A percentile compares a stretch with the other conserved stretches of the same genome.
Conservation (phyloP, 2,113 vertebrate species). For the Helogale parvula region DNA sequence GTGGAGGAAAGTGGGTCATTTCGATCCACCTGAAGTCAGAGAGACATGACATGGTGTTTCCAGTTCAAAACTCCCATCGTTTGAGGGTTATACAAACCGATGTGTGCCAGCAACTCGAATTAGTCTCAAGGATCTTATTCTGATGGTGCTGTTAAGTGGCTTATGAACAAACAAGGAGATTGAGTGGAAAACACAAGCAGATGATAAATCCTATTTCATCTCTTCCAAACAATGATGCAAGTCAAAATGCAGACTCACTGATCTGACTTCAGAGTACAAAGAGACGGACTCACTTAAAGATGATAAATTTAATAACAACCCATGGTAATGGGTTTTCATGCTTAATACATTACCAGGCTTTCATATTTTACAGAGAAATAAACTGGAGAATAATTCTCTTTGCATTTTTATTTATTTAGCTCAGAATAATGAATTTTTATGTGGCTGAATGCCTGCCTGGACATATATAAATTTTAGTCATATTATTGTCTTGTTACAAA, state of each 20-base stretch:
- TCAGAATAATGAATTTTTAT: slow-evolving; percentile 68
- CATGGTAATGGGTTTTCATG: slow-evolving; percentile 47
- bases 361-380: slow-evolving; percentile 59
- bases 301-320: slow-evolving; percentile 57
- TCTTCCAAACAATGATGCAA: slow-evolving; percentile 46
- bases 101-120: not conserved
- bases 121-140: not conserved
- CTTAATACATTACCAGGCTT: slow-evolving; percentile 33
- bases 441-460: not conserved
- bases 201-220: slow-evolving; percentile 52
- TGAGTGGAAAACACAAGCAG: slow-evolving; percentile 44
- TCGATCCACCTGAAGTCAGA: not conserved
- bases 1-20: slow-evolving; percentile 22
- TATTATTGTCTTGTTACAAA: slow-evolving; percentile 48
- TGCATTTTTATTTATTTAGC: slow-evolving; percentile 69
- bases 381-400: slow-evolving; percentile 53
- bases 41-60: slow-evolving; percentile 2
- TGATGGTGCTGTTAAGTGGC: not conserved
- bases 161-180: slow-evolving; percentile 43
- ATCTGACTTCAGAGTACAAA: slow-evolving; percentile 68
- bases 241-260: slow-evolving; percentile 59
- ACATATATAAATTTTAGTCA: slow-evolving; percentile 47
- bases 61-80: not conserved
- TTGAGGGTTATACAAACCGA: slow-evolving; percentile 14
- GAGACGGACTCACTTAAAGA: slow-evolving; percentile 65